Base-by-base conservation (phyloP, 1,140 invertebrate genomes). In the Tribolium madens region DNA sequence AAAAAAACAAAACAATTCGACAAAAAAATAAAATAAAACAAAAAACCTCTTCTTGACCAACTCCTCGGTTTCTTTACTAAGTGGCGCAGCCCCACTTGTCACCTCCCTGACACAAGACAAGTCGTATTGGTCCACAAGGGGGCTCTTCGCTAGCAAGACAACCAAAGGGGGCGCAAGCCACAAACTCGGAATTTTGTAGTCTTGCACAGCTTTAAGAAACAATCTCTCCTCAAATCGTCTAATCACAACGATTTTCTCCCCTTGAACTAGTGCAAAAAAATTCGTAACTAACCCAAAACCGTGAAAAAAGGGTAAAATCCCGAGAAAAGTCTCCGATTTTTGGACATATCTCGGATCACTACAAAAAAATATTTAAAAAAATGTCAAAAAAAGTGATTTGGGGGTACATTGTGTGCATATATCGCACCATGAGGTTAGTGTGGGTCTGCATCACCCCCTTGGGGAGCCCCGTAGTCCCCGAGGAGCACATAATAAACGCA, bases 391-490 rank as follows among this genome's bases (percentile, higher is more conserved):
- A 4, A 36, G 33, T 36, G 6, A 36, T 36, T 21, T 33, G 53
- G 33, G 10, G 31, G 14, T 76, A 80, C 78, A 73, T 81, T 31
- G 64, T 31, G 13, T 81, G 76, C 14, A 75, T 70, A 18, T 79
- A 57, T 12, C 76, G 12, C 2, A 70, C 53, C 33, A 74, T 76
- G 82, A 18, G 89, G 83, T 89, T 91, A 15, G 78, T 82, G 82
- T 94, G 92, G 0, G 92, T 92, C 42, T 94, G 83, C 88, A 93
- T 91, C 0, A 94, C 93, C 13, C 93, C 93, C 85, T 95, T 95
- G 0, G 94, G 93, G 31, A 91, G 83, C 72, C 94, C 93, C 21
- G 93, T 95, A 5, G 93, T 94, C 13, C 93, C 93, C 1, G 88
- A 89, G 9, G 88, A 89, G 80, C 87, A 89, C 3, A 88, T 75